Evolutionary conservation across 2,888 invertebrate species (phyloP).

Genomic region (Rotaria sp.): DNA sequence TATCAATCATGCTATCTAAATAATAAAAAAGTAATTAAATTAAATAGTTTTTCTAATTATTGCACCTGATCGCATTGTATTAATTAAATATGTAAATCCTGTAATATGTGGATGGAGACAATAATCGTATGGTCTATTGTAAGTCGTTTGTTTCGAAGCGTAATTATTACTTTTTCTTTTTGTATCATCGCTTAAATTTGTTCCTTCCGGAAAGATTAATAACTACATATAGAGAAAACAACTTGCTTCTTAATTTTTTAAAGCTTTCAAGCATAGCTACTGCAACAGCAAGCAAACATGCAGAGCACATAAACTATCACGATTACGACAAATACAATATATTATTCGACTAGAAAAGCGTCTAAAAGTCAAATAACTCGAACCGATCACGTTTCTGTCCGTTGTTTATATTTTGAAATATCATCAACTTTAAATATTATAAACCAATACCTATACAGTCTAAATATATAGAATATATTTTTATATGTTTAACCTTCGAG

Average conservation of each 20-base stretch:
- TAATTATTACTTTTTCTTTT: constrained; percentile 66
- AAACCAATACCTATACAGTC: too few relatives aligned
- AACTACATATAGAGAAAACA: constrained; percentile 58
- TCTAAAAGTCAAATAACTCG: too few relatives aligned
- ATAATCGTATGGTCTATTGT: constrained; percentile 62
- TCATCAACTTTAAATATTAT: too few relatives aligned
- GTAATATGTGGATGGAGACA: constrained; percentile 79
- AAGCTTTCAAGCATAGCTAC: too few relatives aligned
- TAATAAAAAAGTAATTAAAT: neutral
- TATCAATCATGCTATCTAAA: constrained; percentile 16
- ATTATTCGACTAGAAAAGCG: too few relatives aligned
- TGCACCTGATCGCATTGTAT: constrained; percentile 23
- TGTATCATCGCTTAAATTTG: constrained; percentile 69
- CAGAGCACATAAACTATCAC: too few relatives aligned
- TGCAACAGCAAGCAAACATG: neutral
- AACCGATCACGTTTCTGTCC: too few relatives aligned
- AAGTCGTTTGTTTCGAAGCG: constrained; percentile 62
- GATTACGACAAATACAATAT: too few relatives aligned
- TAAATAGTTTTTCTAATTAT: neutral
- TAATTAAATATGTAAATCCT: constrained; percentile 58
- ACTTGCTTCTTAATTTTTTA: too few relatives aligned
- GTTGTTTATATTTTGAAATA: too few relatives aligned
- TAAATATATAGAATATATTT: too few relatives aligned
- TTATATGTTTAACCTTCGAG: too few relatives aligned
- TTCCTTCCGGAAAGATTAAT: constrained; percentile 79